Evolutionary conservation across 1,140 invertebrate genomes (phyloP).

Genomic region (Drosophila tani): DNA sequence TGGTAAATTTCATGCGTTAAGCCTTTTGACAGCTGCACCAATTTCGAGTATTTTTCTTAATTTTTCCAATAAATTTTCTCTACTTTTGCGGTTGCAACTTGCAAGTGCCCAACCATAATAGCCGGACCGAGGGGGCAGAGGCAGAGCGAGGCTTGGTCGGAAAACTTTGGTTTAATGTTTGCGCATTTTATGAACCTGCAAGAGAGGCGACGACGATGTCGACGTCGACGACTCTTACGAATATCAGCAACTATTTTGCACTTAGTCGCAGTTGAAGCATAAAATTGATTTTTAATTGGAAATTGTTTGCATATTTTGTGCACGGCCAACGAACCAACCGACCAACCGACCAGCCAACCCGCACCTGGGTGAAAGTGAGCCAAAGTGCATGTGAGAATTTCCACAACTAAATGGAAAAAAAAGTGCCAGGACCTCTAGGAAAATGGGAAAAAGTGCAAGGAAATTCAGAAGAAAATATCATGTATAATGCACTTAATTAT

Average conservation of each 20-base stretch:
- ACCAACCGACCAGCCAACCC: conserved; percentile 13
- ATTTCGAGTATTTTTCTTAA: conserved; percentile 54
- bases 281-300: conserved; percentile 83
- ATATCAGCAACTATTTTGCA: conserved; percentile 66
- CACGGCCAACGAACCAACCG: conserved; percentile 1
- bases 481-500: neutral
- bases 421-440: conserved; percentile 13
- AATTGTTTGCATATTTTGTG: conserved; percentile 80
- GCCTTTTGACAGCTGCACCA: conserved; percentile 67
- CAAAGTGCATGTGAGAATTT: conserved; percentile 49
- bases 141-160: conserved; percentile 4
- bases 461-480: neutral
- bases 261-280: conserved; percentile 79
- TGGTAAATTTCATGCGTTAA: conserved; percentile 59
- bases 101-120: conserved; percentile 27
- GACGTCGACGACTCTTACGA: conserved; percentile 15
- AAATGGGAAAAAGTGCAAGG: conserved; percentile 5
- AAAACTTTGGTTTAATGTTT: conserved; percentile 58
- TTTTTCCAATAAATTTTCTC: conserved; percentile 52
- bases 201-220: conserved; percentile 6
- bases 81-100: conserved; percentile 33
- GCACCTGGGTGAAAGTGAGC: conserved; percentile 39
- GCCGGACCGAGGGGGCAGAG: neutral
- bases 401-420: neutral
- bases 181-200: conserved; percentile 50